Percentiles rank a stretch among this genome's conserved stretches.
These are phyloP conservation scores for Leptinotarsa texana DNA, from an alignment of 1,140 invertebrate species.

Conservation along the genomic window DNA sequence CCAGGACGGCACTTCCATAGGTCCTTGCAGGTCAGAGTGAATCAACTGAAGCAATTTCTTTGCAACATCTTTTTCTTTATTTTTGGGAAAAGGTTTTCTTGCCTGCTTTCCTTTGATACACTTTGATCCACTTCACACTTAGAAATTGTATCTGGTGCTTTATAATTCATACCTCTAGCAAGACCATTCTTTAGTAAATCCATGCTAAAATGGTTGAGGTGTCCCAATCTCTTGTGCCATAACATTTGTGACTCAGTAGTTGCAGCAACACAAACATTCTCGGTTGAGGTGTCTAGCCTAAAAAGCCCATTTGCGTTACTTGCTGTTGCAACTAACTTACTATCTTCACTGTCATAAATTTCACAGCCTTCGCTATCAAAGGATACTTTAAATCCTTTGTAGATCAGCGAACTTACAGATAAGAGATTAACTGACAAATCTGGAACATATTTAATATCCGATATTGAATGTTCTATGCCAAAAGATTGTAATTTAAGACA, in stretches of 20 bases:
- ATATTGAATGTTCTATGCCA: conserved; percentile 20
- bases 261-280: conserved; percentile 13
- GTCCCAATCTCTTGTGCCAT: conserved; percentile 37
- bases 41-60: conserved; percentile 33
- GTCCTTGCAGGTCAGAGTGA: conserved; percentile 35
- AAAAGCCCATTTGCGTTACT: conserved; percentile 30
- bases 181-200: conserved; percentile 31
- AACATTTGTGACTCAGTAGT: conserved; percentile 23
- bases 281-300: conserved; percentile 12
- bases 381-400: conserved; percentile 26
- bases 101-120: conserved; percentile 39
- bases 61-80: conserved; percentile 27
- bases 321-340: conserved; percentile 26
- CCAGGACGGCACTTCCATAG: conserved; percentile 33
- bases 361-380: conserved; percentile 28
- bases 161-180: conserved; percentile 22
- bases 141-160: conserved; percentile 1
- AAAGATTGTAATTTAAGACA: conserved; percentile 20
- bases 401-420: conserved; percentile 33
- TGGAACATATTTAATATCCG: conserved; percentile 34
- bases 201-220: conserved; percentile 33
- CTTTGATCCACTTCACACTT: conserved; percentile 32
- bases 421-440: conserved; percentile 35
- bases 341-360: conserved; percentile 32
- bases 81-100: conserved; percentile 29